Evolutionary conservation across 92 coral and sea anemone species (phyloP).

Genomic region (Paragorgia papillata): DNA sequence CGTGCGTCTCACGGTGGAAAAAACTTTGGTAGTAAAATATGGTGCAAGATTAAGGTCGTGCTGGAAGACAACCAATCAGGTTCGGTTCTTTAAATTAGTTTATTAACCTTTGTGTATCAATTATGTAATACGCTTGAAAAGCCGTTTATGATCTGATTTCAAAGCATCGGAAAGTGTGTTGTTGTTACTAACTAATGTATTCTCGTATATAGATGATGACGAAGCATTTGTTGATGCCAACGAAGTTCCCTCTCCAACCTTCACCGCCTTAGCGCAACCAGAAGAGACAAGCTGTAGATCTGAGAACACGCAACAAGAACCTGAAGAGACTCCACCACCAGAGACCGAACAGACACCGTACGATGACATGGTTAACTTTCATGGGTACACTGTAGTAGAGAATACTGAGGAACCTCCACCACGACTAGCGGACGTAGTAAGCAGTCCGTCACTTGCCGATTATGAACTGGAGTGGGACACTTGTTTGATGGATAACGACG

Average conservation of each 20-base stretch:
- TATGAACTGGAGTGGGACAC: conserved; percentile 95
- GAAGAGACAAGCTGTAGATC: neutral
- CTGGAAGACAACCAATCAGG: conserved; percentile 9
- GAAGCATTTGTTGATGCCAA: neutral
- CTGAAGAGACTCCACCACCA: neutral
- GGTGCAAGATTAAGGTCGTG: conserved; percentile 31
- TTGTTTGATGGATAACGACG: conserved; percentile 65
- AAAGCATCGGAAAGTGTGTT: too few relatives aligned
- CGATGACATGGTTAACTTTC: neutral
- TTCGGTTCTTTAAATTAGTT: neutral
- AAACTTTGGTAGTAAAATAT: conserved; percentile 19
- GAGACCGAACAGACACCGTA: neutral
- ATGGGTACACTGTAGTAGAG: neutral
- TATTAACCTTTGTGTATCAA: too few relatives aligned
- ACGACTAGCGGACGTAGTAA: neutral
- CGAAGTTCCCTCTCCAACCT: neutral
- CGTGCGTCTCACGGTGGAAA: conserved; percentile 31
- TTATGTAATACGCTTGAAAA: too few relatives aligned
- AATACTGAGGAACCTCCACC: neutral
- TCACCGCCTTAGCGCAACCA: neutral
- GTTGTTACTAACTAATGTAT: neutral
- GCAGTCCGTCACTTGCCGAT: neutral
- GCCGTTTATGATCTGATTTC: too few relatives aligned
- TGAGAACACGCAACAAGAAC: neutral
- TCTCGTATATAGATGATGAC: neutral